These are phyloP conservation scores for Onchidella celtica DNA, from an alignment of 2,888 invertebrate species.

Conservation along the genomic window DNA sequence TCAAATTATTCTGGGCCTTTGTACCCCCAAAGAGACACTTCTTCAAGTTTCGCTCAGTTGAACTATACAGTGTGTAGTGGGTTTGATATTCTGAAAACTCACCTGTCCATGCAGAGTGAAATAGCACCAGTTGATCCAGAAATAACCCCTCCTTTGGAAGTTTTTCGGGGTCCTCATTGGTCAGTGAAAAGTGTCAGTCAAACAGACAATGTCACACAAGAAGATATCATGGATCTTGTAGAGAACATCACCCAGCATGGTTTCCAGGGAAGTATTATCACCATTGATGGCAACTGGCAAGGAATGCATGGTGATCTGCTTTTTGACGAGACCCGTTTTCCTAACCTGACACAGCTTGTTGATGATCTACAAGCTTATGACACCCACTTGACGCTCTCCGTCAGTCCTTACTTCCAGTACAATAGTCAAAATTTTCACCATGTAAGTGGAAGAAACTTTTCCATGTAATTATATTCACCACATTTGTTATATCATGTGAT, in stretches of 20 bases:
- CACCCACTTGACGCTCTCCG: slow-evolving; percentile 56
- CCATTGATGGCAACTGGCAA: slow-evolving; percentile 91
- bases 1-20: slow-evolving; percentile 61
- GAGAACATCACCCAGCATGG: not conserved
- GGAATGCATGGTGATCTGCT: slow-evolving; percentile 90
- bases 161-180: slow-evolving; percentile 91
- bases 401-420: slow-evolving; percentile 67
- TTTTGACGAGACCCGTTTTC: slow-evolving; percentile 83
- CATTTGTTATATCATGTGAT: too few relatives aligned
- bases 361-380: slow-evolving; percentile 44
- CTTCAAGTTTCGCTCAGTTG: slow-evolving; percentile 50
- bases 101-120: slow-evolving; percentile 42
- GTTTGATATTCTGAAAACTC: slow-evolving; percentile 76
- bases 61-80: slow-evolving; percentile 85
- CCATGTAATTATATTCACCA: too few relatives aligned
- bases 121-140: not conserved
- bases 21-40: slow-evolving; percentile 50
- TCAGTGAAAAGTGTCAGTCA: slow-evolving; percentile 82
- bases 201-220: slow-evolving; percentile 21
- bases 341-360: slow-evolving; percentile 60
- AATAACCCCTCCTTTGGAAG: slow-evolving; percentile 79
- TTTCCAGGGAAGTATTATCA: not conserved
- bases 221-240: slow-evolving; percentile 15
- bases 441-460: too few relatives aligned
- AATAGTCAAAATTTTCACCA: slow-evolving; percentile 26